Conservation (phyloP, 2,888 invertebrate species). For the Harpalus rufipes region DNA sequence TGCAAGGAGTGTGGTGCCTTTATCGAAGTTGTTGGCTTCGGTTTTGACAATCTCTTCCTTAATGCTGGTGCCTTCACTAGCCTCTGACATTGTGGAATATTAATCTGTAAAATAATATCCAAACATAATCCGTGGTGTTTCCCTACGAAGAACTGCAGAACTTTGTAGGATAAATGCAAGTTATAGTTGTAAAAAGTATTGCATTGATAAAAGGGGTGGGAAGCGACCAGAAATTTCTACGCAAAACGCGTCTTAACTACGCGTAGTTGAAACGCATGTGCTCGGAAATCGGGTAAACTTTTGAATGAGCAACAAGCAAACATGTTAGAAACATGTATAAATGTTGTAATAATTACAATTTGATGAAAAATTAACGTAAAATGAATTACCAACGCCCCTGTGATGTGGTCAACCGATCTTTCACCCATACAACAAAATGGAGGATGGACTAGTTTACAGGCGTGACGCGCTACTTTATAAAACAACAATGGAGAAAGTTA, state of each 20-base stretch:
- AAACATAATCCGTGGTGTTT: not conserved
- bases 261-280: not conserved
- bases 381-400: constrained; percentile 75
- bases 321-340: constrained; percentile 8
- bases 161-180: constrained; percentile 7
- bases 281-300: not conserved
- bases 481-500: constrained; percentile 63
- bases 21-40: constrained; percentile 9
- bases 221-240: not conserved
- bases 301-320: not conserved
- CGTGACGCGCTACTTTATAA: constrained; percentile 71
- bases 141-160: not conserved
- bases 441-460: constrained; percentile 76
- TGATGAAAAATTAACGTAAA: constrained; percentile 43
- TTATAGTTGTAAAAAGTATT: not conserved
- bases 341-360: constrained; percentile 22
- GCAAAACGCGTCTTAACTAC: not conserved
- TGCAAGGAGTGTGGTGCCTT: constrained; percentile 58
- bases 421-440: constrained; percentile 75
- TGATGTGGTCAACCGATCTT: constrained; percentile 76
- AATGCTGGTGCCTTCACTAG: constrained; percentile 46
- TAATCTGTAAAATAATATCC: not conserved
- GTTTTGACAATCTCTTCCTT: constrained; percentile 32
- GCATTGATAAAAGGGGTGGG: not conserved
- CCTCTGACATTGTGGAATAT: constrained; percentile 55